Conservation (phyloP, 2,113 vertebrate genomes). For the Rhizomys pruinosus region DNA sequence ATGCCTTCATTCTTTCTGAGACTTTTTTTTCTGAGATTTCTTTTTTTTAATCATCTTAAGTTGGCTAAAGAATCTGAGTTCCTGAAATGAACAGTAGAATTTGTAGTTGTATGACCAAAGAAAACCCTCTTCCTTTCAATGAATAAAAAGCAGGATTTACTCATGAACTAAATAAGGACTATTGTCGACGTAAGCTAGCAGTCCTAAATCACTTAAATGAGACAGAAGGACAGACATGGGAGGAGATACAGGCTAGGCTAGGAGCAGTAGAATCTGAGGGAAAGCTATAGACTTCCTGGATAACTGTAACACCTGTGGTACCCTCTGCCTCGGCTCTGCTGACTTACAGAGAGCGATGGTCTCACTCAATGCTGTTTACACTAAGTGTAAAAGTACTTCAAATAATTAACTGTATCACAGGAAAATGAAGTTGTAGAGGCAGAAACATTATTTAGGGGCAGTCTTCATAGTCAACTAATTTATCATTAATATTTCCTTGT, state of each 20-base stretch:
- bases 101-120: conserved; percentile 15
- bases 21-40: conserved; percentile 2
- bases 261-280: background rate
- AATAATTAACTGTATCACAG: conserved; percentile 2
- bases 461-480: background rate
- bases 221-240: background rate
- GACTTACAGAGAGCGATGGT: background rate
- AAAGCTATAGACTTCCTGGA: background rate
- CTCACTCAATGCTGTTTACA: background rate
- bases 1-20: conserved; percentile 29
- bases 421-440: background rate
- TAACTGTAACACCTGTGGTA: background rate
- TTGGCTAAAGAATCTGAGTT: conserved; percentile 2
- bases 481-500: conserved; percentile 8
- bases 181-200: background rate
- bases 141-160: conserved; percentile 36
- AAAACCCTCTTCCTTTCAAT: conserved; percentile 27
- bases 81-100: conserved; percentile 47
- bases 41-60: conserved; percentile 11
- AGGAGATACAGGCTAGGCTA: background rate
- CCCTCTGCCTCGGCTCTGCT: background rate
- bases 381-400: background rate
- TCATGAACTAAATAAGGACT: background rate
- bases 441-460: background rate
- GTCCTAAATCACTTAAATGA: background rate